Percentiles rank a stretch among this genome's conserved stretches.
These are phyloP conservation scores for Hyperoodon ampullatus DNA, from an alignment of 2,113 vertebrate species.

Conservation along the genomic window DNA sequence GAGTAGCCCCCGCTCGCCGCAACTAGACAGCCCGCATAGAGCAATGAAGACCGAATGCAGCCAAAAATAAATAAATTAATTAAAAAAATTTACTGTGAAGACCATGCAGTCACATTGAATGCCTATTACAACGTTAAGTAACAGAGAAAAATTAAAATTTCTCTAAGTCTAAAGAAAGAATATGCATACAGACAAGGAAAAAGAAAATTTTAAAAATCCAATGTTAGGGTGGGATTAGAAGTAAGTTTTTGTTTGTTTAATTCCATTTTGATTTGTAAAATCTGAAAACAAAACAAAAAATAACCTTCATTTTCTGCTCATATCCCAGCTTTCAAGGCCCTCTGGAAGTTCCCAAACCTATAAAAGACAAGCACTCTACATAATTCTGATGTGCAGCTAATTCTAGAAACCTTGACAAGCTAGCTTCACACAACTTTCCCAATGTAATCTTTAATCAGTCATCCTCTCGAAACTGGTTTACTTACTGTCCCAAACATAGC, in stretches of 20 bases:
- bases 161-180: not conserved
- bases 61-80: too few species aligned
- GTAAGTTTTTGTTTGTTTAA: not conserved
- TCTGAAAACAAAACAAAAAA: slow-evolving; percentile 21
- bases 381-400: not conserved
- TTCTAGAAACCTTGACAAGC: not conserved
- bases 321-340: not conserved
- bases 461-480: slow-evolving; percentile 12
- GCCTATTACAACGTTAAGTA: not conserved
- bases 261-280: not conserved
- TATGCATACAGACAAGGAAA: not conserved
- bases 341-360: not conserved
- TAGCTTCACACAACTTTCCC: not conserved
- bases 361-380: not conserved
- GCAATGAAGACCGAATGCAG: too few species aligned
- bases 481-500: not conserved
- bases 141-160: not conserved
- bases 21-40: too few species aligned
- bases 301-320: not conserved
- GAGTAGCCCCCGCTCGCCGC: too few species aligned
- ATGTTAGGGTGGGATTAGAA: not conserved
- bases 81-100: not conserved
- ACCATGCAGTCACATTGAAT: not conserved
- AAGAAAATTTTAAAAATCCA: not conserved
- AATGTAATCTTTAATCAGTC: not conserved